Evolutionary conservation across 2,113 vertebrate genomes (phyloP), one percentile per base, ranked within the genome.

Genomic region (Damaliscus lunatus): DNA sequence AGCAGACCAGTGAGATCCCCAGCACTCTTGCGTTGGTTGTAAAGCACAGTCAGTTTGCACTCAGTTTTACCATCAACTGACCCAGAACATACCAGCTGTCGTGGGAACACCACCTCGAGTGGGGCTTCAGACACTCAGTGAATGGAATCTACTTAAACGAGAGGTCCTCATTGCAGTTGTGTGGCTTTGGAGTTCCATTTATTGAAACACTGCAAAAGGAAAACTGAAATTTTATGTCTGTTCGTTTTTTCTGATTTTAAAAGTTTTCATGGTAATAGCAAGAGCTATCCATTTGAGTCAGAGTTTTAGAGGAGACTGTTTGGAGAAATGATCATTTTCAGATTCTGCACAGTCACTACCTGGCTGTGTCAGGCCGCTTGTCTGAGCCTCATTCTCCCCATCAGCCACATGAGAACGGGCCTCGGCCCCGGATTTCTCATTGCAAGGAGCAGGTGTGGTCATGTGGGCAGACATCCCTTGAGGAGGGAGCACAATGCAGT

Each of bases 51-150:
- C 16, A 46, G 48, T 23, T 77, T 95, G 83, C 31, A 27, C 46
- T 92, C 36, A 83, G 59, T 90, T 27, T 50, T 19, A 31, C 27
- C 29, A 2, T 71, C n/a, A 14, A 67, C 59, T 67, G 31, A 86
- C 48, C 81, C 33, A 55, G 89, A 57, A 64, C 21, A 57, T 23
- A 53, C 8, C 5, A 12, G 62, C 82, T 62, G 31, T 64, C 1
- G 0, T 13, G 88, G 81, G 12, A 46, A 4, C 19, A 9, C 52
- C 67, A 3, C 1, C 3, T 19, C 48, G 4, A 3, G 2, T 0
- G 48, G 77, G 9, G 67, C 50, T 92, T 53, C 91, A 92, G 64
- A 64, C 83, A 36, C 9, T 55, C 36, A 2, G 27, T 57, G 13
- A 36, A 33, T 36, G 19, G 77, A 19, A 36, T 80, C 57, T 21